These are phyloP conservation scores for Diplolepis rosae DNA, from an alignment of 2,888 invertebrate species.

Conservation along the genomic window DNA sequence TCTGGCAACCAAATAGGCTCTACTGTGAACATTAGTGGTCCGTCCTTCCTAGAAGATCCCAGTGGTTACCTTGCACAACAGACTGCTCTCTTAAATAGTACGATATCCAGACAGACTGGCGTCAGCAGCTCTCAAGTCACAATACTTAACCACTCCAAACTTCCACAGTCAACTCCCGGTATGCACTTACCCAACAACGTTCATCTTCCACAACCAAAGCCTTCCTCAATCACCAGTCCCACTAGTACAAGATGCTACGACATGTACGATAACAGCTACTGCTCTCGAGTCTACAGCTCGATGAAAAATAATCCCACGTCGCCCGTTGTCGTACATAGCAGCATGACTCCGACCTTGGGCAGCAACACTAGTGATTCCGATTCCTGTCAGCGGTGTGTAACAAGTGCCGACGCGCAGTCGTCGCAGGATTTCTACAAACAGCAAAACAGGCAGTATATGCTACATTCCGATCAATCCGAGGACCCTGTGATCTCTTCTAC, in stretches of 20 bases:
- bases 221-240: conserved; percentile 67
- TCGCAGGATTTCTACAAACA: conserved; percentile 66
- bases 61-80: conserved; percentile 93
- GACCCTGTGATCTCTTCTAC: conserved; percentile 83
- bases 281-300: conserved; percentile 36
- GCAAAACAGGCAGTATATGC: conserved; percentile 60
- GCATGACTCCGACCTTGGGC: conserved; percentile 67
- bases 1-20: conserved; percentile 59
- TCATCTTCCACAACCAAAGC: conserved; percentile 69
- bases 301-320: conserved; percentile 67
- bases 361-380: conserved; percentile 63
- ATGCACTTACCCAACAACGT: conserved; percentile 44
- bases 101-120: conserved; percentile 81
- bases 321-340: conserved; percentile 70
- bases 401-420: conserved; percentile 66
- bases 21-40: conserved; percentile 72
- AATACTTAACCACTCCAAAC: conserved; percentile 56
- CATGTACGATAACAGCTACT: conserved; percentile 55
- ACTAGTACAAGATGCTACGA: conserved; percentile 52
- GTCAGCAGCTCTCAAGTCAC: conserved; percentile 70
- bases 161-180: conserved; percentile 42
- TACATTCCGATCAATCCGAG: conserved; percentile 68
- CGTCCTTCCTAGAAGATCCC: conserved; percentile 93
- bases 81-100: conserved; percentile 89
- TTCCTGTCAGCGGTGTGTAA: conserved; percentile 65